phyloP scores from a whole-genome alignment of 1,140 invertebrate species.

The Pararge aegeria region DNA sequence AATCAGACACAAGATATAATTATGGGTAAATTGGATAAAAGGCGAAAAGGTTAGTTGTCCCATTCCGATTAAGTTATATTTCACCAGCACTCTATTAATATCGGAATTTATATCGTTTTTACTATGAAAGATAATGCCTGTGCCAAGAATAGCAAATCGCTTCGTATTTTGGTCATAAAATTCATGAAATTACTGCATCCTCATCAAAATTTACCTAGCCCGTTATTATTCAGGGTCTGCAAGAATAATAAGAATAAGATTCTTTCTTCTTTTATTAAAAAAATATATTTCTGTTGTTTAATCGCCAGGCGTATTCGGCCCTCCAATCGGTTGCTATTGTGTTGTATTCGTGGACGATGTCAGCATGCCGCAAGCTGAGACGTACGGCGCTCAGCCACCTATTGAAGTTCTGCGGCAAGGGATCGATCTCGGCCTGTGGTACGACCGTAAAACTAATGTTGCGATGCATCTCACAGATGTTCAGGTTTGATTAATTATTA shows the following conservation, averaged over 20 bases:
- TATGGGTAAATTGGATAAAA: slow-evolving; percentile 96
- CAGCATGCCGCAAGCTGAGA: slow-evolving; percentile 93
- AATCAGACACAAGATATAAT: slow-evolving; percentile 97
- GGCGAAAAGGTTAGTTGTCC: slow-evolving; percentile 86
- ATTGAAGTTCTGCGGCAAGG: slow-evolving; percentile 95
- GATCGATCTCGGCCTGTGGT: slow-evolving; percentile 95
- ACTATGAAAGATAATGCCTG: no score
- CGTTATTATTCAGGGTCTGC: no score
- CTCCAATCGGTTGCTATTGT: slow-evolving; percentile 92
- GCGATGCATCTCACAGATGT: slow-evolving; percentile 94
- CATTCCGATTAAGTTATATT: not conserved
- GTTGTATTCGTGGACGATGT: slow-evolving; percentile 97
- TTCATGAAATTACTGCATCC: no score
- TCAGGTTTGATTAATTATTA: slow-evolving; percentile 80
- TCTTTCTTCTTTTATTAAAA: no score
- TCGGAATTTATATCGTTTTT: no score
- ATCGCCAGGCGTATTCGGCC: slow-evolving; percentile 90
- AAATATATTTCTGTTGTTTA: no score
- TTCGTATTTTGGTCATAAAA: no score
- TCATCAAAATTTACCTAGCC: no score
- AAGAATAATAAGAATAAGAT: no score
- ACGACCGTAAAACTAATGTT: slow-evolving; percentile 93
- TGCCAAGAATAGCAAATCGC: no score
- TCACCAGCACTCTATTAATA: no score
- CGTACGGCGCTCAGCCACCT: slow-evolving; percentile 94